These are phyloP conservation scores for Malacoctenus gilli DNA, from an alignment of 2,797 vertebrate species.

Conservation along the genomic window DNA sequence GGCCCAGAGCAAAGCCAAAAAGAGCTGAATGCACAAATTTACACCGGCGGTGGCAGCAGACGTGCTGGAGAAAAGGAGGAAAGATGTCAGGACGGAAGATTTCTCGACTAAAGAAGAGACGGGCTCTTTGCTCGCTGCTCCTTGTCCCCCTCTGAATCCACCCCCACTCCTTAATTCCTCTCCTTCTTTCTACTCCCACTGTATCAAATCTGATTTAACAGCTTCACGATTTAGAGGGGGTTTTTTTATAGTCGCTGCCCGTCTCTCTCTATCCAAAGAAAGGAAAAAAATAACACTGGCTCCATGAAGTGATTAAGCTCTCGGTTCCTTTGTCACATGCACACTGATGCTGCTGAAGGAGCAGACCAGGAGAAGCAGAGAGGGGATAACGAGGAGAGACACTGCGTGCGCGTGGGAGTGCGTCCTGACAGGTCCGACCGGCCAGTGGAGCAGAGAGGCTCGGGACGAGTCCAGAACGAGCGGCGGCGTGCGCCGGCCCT, in stretches of 20 bases:
- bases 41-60: background rate
- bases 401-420: background rate
- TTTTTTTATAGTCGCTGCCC: slow-evolving; percentile 42
- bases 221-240: slow-evolving; percentile 47
- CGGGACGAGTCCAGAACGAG: slow-evolving; percentile 33
- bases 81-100: background rate
- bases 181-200: slow-evolving; percentile 48
- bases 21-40: slow-evolving; percentile 21
- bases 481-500: slow-evolving; percentile 20
- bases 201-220: slow-evolving; percentile 64
- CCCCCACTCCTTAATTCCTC: slow-evolving; percentile 32
- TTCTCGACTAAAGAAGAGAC: too few relatives aligned
- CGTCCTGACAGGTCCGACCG: slow-evolving; percentile 16
- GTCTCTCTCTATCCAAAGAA: too few relatives aligned
- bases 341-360: slow-evolving; percentile 51
- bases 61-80: background rate
- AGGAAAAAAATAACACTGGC: too few relatives aligned
- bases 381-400: slow-evolving; percentile 39
- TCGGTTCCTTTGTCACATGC: slow-evolving; percentile 63
- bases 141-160: slow-evolving; percentile 36
- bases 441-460: slow-evolving; percentile 20
- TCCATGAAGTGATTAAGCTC: slow-evolving; percentile 46
- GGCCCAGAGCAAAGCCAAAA: slow-evolving; percentile 17
- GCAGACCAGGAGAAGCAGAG: slow-evolving; percentile 42
- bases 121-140: slow-evolving; percentile 26